phyloP scores from a whole-genome alignment of 2,797 vertebrate species.

The Nyctalus aviator region DNA sequence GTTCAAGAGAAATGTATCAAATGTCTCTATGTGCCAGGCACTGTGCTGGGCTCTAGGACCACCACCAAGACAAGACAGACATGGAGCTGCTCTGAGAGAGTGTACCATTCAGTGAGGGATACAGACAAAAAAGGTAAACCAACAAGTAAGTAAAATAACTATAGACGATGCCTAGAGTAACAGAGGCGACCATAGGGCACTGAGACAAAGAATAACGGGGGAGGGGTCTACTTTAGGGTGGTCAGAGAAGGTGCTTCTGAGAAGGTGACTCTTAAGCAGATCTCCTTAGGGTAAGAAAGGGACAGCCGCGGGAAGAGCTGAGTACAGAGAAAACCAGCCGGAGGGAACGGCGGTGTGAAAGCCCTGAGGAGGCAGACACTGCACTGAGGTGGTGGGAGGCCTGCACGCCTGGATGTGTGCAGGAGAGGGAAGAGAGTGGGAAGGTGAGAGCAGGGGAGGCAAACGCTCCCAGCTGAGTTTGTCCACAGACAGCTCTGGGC shows the following conservation, averaged over 20 bases:
- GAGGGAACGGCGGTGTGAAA: not conserved
- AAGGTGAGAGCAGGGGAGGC: not conserved
- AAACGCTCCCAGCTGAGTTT: not conserved
- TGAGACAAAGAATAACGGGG: not conserved
- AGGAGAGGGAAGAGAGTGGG: not conserved
- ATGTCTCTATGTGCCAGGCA: not conserved
- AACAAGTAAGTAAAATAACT: constrained; percentile 52
- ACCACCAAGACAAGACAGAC: not conserved
- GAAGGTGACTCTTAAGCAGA: not conserved
- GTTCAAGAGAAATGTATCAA: constrained; percentile 23
- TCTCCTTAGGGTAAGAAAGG: not conserved
- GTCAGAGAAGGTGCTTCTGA: constrained; percentile 14
- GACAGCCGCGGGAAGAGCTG: not conserved
- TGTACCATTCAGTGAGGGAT: not conserved
- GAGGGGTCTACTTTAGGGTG: not conserved
- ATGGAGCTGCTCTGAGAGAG: not conserved
- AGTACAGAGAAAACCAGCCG: not conserved
- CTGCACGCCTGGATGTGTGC: not conserved
- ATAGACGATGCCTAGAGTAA: not conserved
- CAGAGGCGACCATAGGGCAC: not conserved
- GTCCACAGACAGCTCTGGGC: not conserved
- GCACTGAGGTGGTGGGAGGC: not conserved
- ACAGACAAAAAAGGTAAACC: constrained; percentile 1
- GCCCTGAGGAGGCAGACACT: not conserved
- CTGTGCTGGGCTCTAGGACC: not conserved